Evolutionary conservation across 2,888 invertebrate species (phyloP), one percentile per base, ranked within the genome.

Genomic region (Gastrophysa polygoni): DNA sequence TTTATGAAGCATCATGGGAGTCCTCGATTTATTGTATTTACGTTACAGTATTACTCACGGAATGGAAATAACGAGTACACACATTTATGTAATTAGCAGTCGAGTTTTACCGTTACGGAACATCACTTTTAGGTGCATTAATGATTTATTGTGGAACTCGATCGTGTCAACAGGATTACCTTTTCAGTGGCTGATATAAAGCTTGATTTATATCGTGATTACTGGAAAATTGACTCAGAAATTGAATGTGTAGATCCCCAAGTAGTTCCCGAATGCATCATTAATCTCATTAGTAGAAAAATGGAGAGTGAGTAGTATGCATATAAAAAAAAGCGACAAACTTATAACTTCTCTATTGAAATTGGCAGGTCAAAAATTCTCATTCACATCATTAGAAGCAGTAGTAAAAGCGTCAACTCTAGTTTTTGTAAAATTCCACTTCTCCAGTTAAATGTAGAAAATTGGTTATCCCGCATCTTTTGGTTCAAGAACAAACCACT

Each of bases 31-130:
- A 32, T 59, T 48, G 21, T 38, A 46, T 43, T 24, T 46, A 52
- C 52, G 47, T 52, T 34, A 21, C 47, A 16, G 54, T 21, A 54
- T 43, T 54, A 54, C 20, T 54, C 54, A 54, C 43, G 54, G 43
- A 54, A 54, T 54, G 43, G 43, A 43, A 52, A 52, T 38, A 20
- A 52, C 52, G 21, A 52, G 52, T 43, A 59, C 46, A 59, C 52
- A 48, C 18, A 46, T 59, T 52, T 54, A 46, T 28, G 54, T 52
- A 59, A 59, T 59, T 59, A 47, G 59, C 47, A 44, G 24, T 14
- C 14, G n/a, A 17, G 17, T 21, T 18, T 34, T 52, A 52, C 52
- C 52, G 52, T 52, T 52, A 52, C 38, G 38, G 38, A 38, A 38
- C 38, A 38, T 38, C 38, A 38, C 38, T 38, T 38, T 38, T 38